Conservation (phyloP, 2,797 vertebrate genomes). For the Eupleurogrammus muticus region DNA sequence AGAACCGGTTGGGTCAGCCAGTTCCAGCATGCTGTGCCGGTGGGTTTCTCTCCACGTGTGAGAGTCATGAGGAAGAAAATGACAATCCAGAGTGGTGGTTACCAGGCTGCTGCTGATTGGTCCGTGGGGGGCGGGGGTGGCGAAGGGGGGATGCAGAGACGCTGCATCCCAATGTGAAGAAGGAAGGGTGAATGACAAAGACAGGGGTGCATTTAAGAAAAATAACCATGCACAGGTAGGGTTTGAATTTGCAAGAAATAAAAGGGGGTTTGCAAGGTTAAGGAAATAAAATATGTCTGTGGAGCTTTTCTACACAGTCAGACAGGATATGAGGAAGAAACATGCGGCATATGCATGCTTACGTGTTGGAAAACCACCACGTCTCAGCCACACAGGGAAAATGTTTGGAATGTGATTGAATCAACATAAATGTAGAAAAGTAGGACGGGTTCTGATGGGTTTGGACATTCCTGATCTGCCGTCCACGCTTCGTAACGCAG, state of each 20-base stretch:
- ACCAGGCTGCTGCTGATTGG: slow-evolving; percentile 68
- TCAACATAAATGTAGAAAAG: slow-evolving; percentile 46
- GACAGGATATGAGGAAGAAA: slow-evolving; percentile 19
- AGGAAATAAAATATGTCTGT: slow-evolving; percentile 1
- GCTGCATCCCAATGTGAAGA: slow-evolving; percentile 24
- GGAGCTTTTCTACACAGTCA: slow-evolving; percentile 15
- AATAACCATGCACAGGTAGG: slow-evolving; percentile 5
- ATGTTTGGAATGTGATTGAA: slow-evolving; percentile 36
- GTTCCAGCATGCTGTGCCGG: slow-evolving; percentile 38
- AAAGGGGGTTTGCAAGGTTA: slow-evolving; percentile 11
- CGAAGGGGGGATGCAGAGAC: slow-evolving; percentile 41
- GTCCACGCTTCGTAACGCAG: slow-evolving; percentile 39
- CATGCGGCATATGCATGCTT: slow-evolving; percentile 31
- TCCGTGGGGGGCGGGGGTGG: too few relatives aligned
- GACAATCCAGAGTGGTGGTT: slow-evolving; percentile 58
- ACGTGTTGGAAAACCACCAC: slow-evolving; percentile 30
- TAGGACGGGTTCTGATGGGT: slow-evolving; percentile 32
- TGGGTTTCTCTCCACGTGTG: slow-evolving; percentile 41
- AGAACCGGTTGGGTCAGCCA: slow-evolving; percentile 6
- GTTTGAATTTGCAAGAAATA: slow-evolving; percentile 1
- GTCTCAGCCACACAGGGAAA: slow-evolving; percentile 29
- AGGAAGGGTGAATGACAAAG: slow-evolving; percentile 12
- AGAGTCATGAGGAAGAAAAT: slow-evolving; percentile 51
- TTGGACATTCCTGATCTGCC: slow-evolving; percentile 42
- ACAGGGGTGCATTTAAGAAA: too few relatives aligned